Evolutionary conservation across 2,888 invertebrate species (phyloP).

Genomic region (Patella pellucida): DNA sequence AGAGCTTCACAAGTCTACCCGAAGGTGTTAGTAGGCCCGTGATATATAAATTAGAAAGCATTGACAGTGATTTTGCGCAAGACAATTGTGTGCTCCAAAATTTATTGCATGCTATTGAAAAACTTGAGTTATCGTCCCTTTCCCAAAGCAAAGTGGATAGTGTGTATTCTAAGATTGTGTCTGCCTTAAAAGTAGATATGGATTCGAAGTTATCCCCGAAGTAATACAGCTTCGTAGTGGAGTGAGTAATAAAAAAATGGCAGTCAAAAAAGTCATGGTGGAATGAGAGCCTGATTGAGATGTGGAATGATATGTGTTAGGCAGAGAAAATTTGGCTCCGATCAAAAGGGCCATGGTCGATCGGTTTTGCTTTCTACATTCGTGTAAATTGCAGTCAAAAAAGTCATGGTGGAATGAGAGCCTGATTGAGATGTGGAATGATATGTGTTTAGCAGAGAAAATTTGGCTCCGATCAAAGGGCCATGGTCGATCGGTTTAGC

Average conservation of each 20-base stretch:
- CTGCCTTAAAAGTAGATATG: not conserved
- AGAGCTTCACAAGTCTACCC: not conserved
- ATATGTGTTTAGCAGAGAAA: not conserved
- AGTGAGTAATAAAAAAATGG: not conserved
- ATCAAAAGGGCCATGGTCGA: not conserved
- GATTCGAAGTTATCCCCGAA: not conserved
- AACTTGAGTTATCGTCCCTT: not conserved
- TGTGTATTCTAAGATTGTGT: not conserved
- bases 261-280: conserved; percentile 1
- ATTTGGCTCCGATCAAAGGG: not conserved
- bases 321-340: not conserved
- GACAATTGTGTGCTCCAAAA: not conserved
- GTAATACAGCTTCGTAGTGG: not conserved
- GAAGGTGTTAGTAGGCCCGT: not conserved
- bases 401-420: not conserved
- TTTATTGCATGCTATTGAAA: not conserved
- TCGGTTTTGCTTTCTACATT: too few species aligned
- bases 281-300: not conserved
- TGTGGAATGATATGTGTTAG: not conserved
- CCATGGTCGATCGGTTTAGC: not conserved
- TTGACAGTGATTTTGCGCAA: not conserved
- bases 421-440: not conserved
- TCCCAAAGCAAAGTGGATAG: conserved; percentile 2
- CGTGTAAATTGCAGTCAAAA: too few species aligned
- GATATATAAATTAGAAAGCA: not conserved